These are phyloP conservation scores for Onychorhynchus coronatus DNA, from an alignment of 2,113 vertebrate species.

Conservation along the genomic window DNA sequence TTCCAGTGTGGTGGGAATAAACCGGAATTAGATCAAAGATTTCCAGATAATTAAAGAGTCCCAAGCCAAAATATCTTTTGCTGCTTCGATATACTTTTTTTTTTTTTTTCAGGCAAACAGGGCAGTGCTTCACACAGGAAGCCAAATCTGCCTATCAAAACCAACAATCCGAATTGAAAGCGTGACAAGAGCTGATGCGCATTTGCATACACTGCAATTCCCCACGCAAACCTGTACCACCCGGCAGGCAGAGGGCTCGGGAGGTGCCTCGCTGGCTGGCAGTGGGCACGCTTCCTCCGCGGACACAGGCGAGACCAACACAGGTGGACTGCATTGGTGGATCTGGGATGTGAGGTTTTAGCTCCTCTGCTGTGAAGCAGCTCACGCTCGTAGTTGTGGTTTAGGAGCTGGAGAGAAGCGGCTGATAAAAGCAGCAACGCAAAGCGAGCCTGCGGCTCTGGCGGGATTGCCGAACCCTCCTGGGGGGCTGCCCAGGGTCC, in stretches of 20 bases:
- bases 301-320: rapidly evolving
- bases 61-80: neutral
- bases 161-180: neutral
- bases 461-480: neutral
- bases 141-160: neutral
- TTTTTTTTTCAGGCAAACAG: neutral
- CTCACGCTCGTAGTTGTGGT: neutral
- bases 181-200: neutral
- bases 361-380: neutral
- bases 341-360: neutral
- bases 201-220: neutral
- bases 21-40: neutral
- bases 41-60: neutral
- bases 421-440: neutral
- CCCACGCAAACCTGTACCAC: neutral
- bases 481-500: neutral
- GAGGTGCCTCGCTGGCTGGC: neutral
- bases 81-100: neutral
- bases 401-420: neutral
- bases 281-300: neutral
- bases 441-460: neutral
- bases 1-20: neutral
- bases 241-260: neutral
- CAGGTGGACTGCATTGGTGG: neutral
- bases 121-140: neutral